Base-by-base conservation (phyloP, 2,113 vertebrate genomes). In the Columbina picui region DNA sequence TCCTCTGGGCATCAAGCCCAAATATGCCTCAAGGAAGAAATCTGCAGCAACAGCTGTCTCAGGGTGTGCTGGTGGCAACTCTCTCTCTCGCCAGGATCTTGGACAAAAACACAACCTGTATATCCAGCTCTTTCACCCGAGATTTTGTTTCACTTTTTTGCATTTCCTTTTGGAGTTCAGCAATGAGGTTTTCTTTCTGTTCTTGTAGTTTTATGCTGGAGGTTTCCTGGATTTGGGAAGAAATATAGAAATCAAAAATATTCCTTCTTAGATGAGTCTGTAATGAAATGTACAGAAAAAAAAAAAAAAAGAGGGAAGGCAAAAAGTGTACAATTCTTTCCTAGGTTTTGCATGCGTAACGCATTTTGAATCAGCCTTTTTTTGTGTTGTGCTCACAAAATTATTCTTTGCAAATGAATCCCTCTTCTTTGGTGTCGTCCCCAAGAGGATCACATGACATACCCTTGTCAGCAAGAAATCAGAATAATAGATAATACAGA, bases 261-360 rank as follows among this genome's bases (percentile, higher is more conserved):
- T 43, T 50, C 5, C 11, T 2, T 75, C 26, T 60, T 45, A 52
- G 14, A 45, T 0, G 0, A 57, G 2, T 8, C 30, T 49, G 5
- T 10, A 20, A 61, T 32, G 4, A 61, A 49, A 84, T 8, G 13
- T 2, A 34, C 1, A 52, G 4, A 0, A 1, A 8, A 43, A n/a
- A 74, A 26, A 81, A 43, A 21, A 43, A n/a, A 74, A 26, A 81
- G 38, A 21, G 17, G 1, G 2, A 16, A 41, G 0, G 6, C 1
- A 56, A 38, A 63, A 76, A 7, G 0, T 17, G 10, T 25, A 14
- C 10, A 71, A 8, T 49, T 52, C 2, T 84, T 69, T 65, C 18
- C 13, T 56, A 23, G 0, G 26, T 80, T 39, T 78, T 32, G 5
- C 13, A 34, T 6, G 8, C 26, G 14, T 12, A 57, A 5, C 53